Evolutionary conservation across 1,140 invertebrate species (phyloP), one percentile per base, ranked within the genome.

Genomic region (Mercenaria mercenaria): DNA sequence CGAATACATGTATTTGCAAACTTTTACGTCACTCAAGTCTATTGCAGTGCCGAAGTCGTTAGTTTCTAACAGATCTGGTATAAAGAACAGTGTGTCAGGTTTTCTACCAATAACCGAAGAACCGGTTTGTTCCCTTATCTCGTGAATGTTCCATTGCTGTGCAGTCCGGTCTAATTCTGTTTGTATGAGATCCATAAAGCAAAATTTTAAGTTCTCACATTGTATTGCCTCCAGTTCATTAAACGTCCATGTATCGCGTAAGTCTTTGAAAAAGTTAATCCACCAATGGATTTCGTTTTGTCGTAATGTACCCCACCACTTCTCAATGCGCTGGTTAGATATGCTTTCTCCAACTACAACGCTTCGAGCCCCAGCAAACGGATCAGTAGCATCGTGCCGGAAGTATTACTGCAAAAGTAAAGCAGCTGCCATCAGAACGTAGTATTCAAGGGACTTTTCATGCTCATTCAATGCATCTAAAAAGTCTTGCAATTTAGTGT

Each of bases 321-420:
- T 72, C 26, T 84, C 61, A 84, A 84, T 84, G 41, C 81, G 61
- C 18, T 84, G 52, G 39, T 84, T 69, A 43, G 81, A 84, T 34
- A 61, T 84, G 64, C 61, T 84, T 50, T 72, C 69, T 84, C 61
- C 39, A 69, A 84, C 81, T 56, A 81, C 26, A 39, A 81, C 32
- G 64, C 81, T 84, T 84, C 64, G 59, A 84, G 6, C 8, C 20
- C 59, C 79, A 61, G 81, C 59, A 84, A 84, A 43, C 8, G 59
- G 59, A 32, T 72, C 61, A 23, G 81, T 67, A 47, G 64, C 8
- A 69, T 84, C 61, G 23, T 84, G 37, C 26, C 43, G 41, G 26
- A 84, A 84, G 59, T 29, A 84, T 67, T 61, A 32, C 52, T 61
- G 56, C 32, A 81, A 23, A 6, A 39, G 32, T 61, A 37, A 61